A percentile compares a stretch with the other conserved stretches of the same genome.
phyloP scores from a whole-genome alignment of 2,797 vertebrate species.

The Sebastes taczanowskii region DNA sequence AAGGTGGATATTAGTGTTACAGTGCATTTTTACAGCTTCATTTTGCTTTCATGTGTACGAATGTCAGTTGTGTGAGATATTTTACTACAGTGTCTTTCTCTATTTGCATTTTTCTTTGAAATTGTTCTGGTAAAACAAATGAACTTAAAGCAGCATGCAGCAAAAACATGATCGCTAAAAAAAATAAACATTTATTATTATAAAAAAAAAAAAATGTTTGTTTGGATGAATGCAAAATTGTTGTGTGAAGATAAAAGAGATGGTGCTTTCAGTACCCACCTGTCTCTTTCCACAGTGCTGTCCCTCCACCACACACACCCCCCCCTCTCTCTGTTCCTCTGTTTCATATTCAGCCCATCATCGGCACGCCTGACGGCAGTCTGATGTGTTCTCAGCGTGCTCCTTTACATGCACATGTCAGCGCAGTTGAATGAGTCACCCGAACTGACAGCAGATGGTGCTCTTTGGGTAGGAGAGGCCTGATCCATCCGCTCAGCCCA shows the following conservation, averaged over 20 bases:
- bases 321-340: slow-evolving; percentile 5
- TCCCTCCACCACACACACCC: neutral
- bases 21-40: slow-evolving; percentile 30
- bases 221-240: slow-evolving; percentile 26
- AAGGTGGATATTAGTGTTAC: slow-evolving; percentile 36
- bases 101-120: slow-evolving; percentile 41
- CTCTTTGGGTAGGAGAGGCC: slow-evolving; percentile 82
- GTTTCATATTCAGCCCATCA: slow-evolving; percentile 62
- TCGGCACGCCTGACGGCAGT: slow-evolving; percentile 54
- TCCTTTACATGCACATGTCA: slow-evolving; percentile 69
- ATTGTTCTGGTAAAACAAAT: slow-evolving; percentile 23
- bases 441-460: slow-evolving; percentile 86
- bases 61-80: slow-evolving; percentile 12
- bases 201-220: slow-evolving; percentile 17
- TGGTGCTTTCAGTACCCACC: slow-evolving; percentile 34
- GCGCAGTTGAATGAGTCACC: slow-evolving; percentile 74
- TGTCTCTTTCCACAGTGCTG: slow-evolving; percentile 29
- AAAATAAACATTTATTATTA: slow-evolving; percentile 10
- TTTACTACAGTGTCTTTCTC: neutral
- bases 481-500: slow-evolving; percentile 60
- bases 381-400: slow-evolving; percentile 70
- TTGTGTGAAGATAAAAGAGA: slow-evolving; percentile 43
- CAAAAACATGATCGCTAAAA: slow-evolving; percentile 3
- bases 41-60: slow-evolving; percentile 40
- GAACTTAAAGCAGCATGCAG: slow-evolving; percentile 1